Percentiles rank a stretch among this genome's conserved stretches.
Conservation (phyloP, 2,888 invertebrate genomes). For the Drosophila siamana region DNA sequence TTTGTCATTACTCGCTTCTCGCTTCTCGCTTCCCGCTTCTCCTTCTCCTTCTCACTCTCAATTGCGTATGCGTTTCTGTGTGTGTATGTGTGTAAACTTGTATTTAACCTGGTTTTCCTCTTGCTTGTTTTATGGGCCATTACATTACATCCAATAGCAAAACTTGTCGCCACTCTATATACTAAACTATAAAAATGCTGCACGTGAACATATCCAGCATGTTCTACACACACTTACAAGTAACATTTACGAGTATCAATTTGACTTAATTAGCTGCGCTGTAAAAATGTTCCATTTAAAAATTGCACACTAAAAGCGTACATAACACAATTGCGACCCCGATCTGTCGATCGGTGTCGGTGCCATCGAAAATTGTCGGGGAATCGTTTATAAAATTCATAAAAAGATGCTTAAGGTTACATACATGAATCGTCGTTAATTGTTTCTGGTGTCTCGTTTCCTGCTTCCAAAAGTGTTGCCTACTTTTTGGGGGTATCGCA, state of each 20-base stretch:
- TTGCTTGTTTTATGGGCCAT: constrained; percentile 45
- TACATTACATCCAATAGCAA: constrained; percentile 28
- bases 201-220: constrained; percentile 69
- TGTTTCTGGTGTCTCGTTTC: neutral
- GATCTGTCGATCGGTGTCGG: no score
- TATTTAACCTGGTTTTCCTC: constrained; percentile 68
- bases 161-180: constrained; percentile 18
- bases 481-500: neutral
- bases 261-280: constrained; percentile 47
- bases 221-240: constrained; percentile 56
- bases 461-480: constrained; percentile 28
- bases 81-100: constrained; percentile 40
- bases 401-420: constrained; percentile 42
- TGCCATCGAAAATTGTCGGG: constrained; percentile 28
- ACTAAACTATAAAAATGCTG: constrained; percentile 68
- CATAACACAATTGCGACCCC: constrained; percentile 38
- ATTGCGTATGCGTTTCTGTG: constrained; percentile 5
- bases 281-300: constrained; percentile 73
- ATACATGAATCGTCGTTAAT: constrained; percentile 4
- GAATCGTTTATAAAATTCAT: constrained; percentile 46
- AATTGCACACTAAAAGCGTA: constrained; percentile 62
- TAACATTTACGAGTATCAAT: constrained; percentile 41
- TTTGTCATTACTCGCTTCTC: no score
- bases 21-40: no score
- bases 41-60: constrained; percentile 2